These are phyloP conservation scores for Drosophila truncata DNA, from an alignment of 1,140 invertebrate species.

Conservation along the genomic window DNA sequence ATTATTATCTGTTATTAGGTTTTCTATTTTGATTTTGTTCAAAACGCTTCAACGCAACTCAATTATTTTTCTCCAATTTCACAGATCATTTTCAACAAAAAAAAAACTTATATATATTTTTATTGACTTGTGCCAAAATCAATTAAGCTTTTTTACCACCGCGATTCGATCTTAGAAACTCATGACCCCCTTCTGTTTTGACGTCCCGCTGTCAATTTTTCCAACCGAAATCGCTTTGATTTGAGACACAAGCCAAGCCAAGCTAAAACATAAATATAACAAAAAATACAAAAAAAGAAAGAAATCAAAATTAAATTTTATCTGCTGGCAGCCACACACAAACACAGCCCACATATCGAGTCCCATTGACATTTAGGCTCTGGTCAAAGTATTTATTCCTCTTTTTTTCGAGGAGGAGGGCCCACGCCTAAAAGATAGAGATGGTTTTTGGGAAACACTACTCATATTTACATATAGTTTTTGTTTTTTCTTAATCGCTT, in stretches of 20 bases:
- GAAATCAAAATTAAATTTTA: constrained; percentile 46
- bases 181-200: constrained; percentile 48
- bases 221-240: constrained; percentile 61
- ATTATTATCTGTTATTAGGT: constrained; percentile 10
- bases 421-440: constrained; percentile 16
- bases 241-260: constrained; percentile 70
- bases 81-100: constrained; percentile 49
- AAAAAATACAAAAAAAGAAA: constrained; percentile 19
- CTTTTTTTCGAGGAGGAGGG: neutral
- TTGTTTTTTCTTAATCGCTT: neutral
- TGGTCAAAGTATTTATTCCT: neutral
- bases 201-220: constrained; percentile 70
- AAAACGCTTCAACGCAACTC: constrained; percentile 22
- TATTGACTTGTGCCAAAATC: constrained; percentile 73
- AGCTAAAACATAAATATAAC: constrained; percentile 15
- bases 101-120: constrained; percentile 17
- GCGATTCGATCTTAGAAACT: constrained; percentile 47
- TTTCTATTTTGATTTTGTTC: constrained; percentile 41
- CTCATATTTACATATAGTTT: neutral
- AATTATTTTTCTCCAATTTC: constrained; percentile 52
- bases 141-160: constrained; percentile 52
- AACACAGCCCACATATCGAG: constrained; percentile 35
- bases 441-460: neutral
- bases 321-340: constrained; percentile 34
- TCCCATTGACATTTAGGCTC: constrained; percentile 36